Evolutionary conservation across 2,113 vertebrate species (phyloP), one percentile per base, ranked within the genome.

Genomic region (Sinocyclocheilus anophthalmus): DNA sequence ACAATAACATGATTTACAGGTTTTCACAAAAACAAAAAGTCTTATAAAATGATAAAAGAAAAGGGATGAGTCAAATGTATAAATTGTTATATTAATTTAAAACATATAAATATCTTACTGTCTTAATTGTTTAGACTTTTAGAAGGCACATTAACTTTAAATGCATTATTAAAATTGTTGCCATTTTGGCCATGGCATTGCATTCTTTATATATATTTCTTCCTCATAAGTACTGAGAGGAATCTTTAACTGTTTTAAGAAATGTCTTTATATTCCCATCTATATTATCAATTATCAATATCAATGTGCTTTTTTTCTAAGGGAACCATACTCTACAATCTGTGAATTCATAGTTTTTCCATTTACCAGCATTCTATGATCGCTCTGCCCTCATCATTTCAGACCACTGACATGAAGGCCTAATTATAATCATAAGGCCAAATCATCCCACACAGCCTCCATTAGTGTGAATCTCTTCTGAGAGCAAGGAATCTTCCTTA

Each of bases 401-500:
- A 81, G 42, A 48, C 42, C 45, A 26, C 39, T 48, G 59, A 80
- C 61, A 24, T 1, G 9, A 80, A 80, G 78, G 30, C 20, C 37
- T 63, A 13, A 45, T 50, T 42, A 76, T 50, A 76, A 26, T 81
- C 37, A 65, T 76, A 26, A 76, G 39, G 45, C 78, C 76, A 42
- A 39, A 65, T 81, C 59, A 81, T 53, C 80, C 63, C 50, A 61
- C 84, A 48, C 69, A 45, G 55, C 16, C 59, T 48, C 65, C 48
- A 26, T 83, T 67, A 65, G 11, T 3, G n/a, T 75, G 65, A 61
- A 59, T 8, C 50, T 77, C 14, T 65, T 79, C 81, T 76, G 42
- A 7, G 10, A 53, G 24, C 18, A 5, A 24, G 20, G 53, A 67
- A 65, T 55, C 30, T 39, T 72, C 5, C 53, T 65, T 14, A 13